Percentiles rank a stretch among this genome's conserved stretches.
Evolutionary conservation across 2,113 vertebrate genomes (phyloP).

Genomic region (Ochotona princeps): DNA sequence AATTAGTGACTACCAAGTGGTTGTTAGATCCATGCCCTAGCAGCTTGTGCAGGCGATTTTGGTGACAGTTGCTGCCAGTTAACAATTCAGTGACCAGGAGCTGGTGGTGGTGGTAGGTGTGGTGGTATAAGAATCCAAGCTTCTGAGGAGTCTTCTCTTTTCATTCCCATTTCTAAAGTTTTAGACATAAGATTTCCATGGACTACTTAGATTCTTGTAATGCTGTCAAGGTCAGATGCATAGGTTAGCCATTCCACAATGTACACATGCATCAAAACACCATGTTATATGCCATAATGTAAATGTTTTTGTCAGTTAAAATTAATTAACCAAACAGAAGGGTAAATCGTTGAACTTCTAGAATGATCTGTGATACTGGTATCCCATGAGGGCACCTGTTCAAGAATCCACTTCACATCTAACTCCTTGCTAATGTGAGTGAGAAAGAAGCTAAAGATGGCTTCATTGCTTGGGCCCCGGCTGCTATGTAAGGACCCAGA

Average conservation of each 20-base stretch:
- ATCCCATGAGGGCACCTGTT: no score
- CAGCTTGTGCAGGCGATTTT: not conserved
- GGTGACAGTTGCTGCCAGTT: not conserved
- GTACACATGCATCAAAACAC: not conserved
- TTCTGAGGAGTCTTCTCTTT: conserved; percentile 15
- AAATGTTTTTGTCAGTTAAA: not conserved
- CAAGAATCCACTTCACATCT: no score
- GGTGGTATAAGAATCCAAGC: not conserved
- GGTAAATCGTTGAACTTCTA: not conserved
- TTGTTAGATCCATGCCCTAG: conserved; percentile 1
- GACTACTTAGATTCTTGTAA: conserved; percentile 11
- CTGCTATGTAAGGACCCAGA: no score
- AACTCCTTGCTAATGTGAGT: no score
- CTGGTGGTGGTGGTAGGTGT: not conserved
- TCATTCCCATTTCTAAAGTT: conserved; percentile 6
- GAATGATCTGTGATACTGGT: not conserved
- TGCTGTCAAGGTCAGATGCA: not conserved
- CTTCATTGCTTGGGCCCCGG: no score
- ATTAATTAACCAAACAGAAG: not conserved
- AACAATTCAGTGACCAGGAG: not conserved
- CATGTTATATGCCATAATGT: not conserved
- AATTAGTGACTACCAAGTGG: conserved; percentile 45
- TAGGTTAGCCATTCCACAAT: not conserved
- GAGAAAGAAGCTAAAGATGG: no score
- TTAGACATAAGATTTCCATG: conserved; percentile 13